phyloP scores from a whole-genome alignment of 2,797 vertebrate species.

The Phalloptychus januarius region DNA sequence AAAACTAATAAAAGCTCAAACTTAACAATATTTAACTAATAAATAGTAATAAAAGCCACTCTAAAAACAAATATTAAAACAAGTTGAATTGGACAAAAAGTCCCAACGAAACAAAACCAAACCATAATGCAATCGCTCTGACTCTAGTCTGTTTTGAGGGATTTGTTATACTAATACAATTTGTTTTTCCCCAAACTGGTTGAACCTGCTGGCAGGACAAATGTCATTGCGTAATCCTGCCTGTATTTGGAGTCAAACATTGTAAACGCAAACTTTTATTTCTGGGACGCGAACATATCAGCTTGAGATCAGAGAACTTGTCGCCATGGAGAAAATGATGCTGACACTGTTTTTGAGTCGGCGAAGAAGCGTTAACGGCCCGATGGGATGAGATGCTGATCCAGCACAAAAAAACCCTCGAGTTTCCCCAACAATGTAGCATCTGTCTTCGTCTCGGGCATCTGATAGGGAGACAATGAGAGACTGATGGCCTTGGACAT shows the following conservation, averaged over 20 bases:
- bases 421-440: conserved; percentile 26
- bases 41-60: no score
- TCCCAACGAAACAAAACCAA: no score
- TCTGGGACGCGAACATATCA: not conserved
- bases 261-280: not conserved
- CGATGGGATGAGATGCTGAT: conserved; percentile 43
- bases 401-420: conserved; percentile 16
- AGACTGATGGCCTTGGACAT: conserved; percentile 43
- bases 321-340: conserved; percentile 11
- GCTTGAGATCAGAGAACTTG: conserved; percentile 3
- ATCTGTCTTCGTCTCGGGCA: conserved; percentile 23
- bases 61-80: no score
- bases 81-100: no score
- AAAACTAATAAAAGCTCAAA: no score
- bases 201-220: not conserved
- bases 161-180: not conserved
- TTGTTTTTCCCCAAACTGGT: not conserved
- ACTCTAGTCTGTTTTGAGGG: not conserved
- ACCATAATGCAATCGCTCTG: no score
- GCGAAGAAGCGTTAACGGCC: conserved; percentile 4
- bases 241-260: not conserved
- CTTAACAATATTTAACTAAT: no score
- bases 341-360: conserved; percentile 18
- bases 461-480: conserved; percentile 60
- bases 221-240: not conserved